Evolutionary conservation across 1,140 invertebrate genomes (phyloP).

Genomic region (Epicauta chinensis): DNA sequence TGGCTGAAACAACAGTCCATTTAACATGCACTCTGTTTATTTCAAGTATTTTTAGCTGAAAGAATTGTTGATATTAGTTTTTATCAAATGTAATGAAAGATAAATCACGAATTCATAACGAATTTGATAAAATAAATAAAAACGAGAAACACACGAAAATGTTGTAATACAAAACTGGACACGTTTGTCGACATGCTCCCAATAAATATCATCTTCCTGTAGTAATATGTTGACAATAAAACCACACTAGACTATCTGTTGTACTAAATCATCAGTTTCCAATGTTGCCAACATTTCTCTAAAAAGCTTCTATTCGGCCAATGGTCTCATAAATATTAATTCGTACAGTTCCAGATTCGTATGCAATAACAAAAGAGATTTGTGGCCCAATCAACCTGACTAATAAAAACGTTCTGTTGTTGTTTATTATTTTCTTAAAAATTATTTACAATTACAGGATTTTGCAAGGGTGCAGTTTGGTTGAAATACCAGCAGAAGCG

Average conservation of each 20-base stretch:
- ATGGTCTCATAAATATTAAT: conserved; percentile 11
- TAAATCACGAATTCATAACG: no score
- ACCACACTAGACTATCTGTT: conserved; percentile 7
- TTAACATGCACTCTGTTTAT: no score
- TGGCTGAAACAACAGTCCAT: no score
- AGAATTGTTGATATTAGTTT: no score
- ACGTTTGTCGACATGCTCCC: conserved; percentile 9
- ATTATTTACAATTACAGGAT: conserved; percentile 33
- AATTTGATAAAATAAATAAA: no score
- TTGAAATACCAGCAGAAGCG: conserved; percentile 45
- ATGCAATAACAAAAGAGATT: no score
- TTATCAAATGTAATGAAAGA: no score
- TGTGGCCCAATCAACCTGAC: no score
- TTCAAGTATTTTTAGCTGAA: no score
- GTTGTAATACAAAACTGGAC: not conserved
- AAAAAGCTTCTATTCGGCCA: conserved; percentile 6
- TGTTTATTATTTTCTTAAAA: not conserved
- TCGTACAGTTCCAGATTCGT: not conserved
- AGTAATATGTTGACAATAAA: conserved; percentile 20
- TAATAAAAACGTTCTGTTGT: not conserved
- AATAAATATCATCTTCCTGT: conserved; percentile 17
- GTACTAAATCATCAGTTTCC: conserved; percentile 10
- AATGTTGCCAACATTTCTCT: conserved; percentile 1
- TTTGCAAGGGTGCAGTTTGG: conserved; percentile 50
- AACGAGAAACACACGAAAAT: no score